phyloP scores from a whole-genome alignment of 2,888 invertebrate species.

The Acanthopleura granulata region DNA sequence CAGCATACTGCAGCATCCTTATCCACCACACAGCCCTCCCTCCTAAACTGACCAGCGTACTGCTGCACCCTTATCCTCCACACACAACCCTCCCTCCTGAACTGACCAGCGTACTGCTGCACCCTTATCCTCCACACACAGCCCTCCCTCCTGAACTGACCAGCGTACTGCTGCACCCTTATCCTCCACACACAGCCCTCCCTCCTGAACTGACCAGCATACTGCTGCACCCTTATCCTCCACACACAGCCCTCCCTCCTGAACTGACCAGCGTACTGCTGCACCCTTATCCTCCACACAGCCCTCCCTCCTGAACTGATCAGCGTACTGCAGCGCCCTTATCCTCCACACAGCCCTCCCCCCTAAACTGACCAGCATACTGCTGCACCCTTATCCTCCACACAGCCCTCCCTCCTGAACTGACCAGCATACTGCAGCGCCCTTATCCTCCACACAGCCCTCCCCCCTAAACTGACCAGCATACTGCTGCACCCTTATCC shows the following conservation, averaged over 20 bases:
- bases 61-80: slow-evolving; percentile 72
- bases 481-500: background rate
- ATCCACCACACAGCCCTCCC: too few relatives aligned
- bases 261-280: background rate
- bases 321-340: background rate
- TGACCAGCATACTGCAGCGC: slow-evolving; percentile 72
- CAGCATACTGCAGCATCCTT: too few relatives aligned
- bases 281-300: background rate
- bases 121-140: too few relatives aligned
- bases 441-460: slow-evolving; percentile 76
- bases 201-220: too few relatives aligned
- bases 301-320: too few relatives aligned
- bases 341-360: too few relatives aligned
- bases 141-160: too few relatives aligned
- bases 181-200: background rate
- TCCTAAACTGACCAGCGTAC: slow-evolving; percentile 68
- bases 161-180: too few relatives aligned
- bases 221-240: too few relatives aligned
- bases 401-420: slow-evolving; percentile 22
- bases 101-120: too few relatives aligned
- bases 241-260: background rate
- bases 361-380: background rate
- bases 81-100: too few relatives aligned
- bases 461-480: background rate
- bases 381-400: background rate